Base-by-base conservation (phyloP, 1,140 invertebrate species). In the Drosophila paulistorum region DNA sequence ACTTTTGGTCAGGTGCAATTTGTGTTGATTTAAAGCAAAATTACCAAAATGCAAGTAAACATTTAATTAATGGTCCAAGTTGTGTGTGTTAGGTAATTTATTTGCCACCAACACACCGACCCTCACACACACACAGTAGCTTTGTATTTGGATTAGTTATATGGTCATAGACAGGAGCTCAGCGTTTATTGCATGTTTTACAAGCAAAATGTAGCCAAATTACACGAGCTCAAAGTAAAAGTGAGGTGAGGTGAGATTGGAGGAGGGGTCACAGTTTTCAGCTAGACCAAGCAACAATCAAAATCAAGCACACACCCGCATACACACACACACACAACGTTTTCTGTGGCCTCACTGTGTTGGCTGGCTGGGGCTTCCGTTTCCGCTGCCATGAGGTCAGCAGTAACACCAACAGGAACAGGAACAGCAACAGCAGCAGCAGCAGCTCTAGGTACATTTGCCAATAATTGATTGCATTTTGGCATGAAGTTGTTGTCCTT, bases 401-500 rank as follows among this genome's bases (percentile, higher is more conserved):
- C 73, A 54, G 45, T 48, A 64, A 14, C 41, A 63, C 35, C 54
- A 41, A 60, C 58, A 65, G 13, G 30, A 30, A 30, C 30, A 30
- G 30, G 4, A 26, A 26, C 62, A 64, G 14, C 41, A 63, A 35
- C 54, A 41, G 65, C 58, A 65, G 13, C 58, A 65, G 13, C 26
- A 41, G 67, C 14, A 55, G 51, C 48, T 14, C 1, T 17, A 79
- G 84, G 72, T 77, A 79, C 84, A 83, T 86, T 86, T 82, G 70
- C 84, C 84, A 89, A 87, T 89, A 87, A 87, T 87, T 87, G 84
- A 87, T 87, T 87, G 79, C 84, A 81, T 76, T 89, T 89, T 73
- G 80, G 68, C 84, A 80, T 89, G 80, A 77, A 87, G 83, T 86
- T 80, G 76, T 83, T 87, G 65, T 70, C 72, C 45, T 63, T 69